Evolutionary conservation across 2,888 invertebrate genomes (phyloP).

Genomic region (Allygus modestus): DNA sequence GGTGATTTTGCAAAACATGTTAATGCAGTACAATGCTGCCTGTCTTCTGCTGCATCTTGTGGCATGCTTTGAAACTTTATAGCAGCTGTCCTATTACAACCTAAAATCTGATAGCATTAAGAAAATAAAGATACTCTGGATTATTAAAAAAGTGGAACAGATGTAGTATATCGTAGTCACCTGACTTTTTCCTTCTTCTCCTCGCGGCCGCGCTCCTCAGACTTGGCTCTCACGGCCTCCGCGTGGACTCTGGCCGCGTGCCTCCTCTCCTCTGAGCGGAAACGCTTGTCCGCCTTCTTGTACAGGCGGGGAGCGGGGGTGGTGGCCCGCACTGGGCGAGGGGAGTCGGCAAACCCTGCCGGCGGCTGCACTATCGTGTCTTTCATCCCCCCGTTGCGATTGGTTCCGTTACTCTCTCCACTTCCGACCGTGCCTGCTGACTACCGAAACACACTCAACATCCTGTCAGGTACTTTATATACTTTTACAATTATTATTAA

Average conservation of each 20-base stretch:
- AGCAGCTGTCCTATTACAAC: too few relatives aligned
- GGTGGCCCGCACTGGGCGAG: constrained; percentile 75
- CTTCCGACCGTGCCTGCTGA: constrained; percentile 50
- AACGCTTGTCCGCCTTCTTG: constrained; percentile 88
- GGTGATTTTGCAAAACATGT: too few relatives aligned
- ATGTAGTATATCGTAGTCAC: constrained; percentile 58
- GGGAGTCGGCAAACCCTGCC: constrained; percentile 93
- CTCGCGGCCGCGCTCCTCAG: constrained; percentile 86
- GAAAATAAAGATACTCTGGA: too few relatives aligned
- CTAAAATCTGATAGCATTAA: too few relatives aligned
- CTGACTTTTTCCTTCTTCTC: constrained; percentile 75
- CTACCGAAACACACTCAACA: not conserved
- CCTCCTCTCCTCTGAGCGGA: constrained; percentile 87
- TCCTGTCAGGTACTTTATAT: not conserved
- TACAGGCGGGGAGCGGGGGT: constrained; percentile 79
- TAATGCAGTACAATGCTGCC: too few relatives aligned
- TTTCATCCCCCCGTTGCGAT: constrained; percentile 35
- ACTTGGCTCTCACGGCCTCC: constrained; percentile 87
- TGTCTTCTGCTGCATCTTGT: too few relatives aligned
- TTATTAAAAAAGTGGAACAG: too few relatives aligned
- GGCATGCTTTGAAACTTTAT: too few relatives aligned
- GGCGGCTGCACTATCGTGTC: constrained; percentile 91
- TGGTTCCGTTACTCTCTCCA: constrained; percentile 43
- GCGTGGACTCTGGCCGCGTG: constrained; percentile 81
- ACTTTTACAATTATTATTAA: too few relatives aligned